Conservation (phyloP, 2,888 invertebrate genomes). For the Aphrophora alni region DNA sequence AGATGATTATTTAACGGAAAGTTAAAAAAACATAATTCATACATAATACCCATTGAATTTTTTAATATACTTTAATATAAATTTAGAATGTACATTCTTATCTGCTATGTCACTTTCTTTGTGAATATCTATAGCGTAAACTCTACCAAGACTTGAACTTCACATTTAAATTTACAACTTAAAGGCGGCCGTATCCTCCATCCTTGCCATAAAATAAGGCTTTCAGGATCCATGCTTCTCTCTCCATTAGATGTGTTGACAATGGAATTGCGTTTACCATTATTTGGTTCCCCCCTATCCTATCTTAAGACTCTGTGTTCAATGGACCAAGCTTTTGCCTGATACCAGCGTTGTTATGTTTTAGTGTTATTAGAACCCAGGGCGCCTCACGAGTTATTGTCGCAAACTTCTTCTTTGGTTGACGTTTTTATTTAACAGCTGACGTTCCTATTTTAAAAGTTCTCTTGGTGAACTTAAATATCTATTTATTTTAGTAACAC, state of each 20-base stretch:
- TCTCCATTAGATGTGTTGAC: constrained; percentile 9
- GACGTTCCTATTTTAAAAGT: no score
- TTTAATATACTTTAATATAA: no score
- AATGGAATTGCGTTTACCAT: not conserved
- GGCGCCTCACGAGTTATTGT: not conserved
- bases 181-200: not conserved
- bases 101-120: no score
- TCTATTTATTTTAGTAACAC: no score
- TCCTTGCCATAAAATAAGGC: not conserved
- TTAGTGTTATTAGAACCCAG: not conserved
- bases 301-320: not conserved
- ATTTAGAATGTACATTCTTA: no score
- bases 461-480: no score
- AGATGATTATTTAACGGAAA: no score
- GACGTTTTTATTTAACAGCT: not conserved
- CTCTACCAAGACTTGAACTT: not conserved
- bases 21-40: no score
- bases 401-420: not conserved
- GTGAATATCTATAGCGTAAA: no score
- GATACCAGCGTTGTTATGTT: constrained; percentile 4
- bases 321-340: not conserved
- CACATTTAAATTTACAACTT: not conserved
- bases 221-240: not conserved
- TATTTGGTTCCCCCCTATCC: not conserved
- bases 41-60: no score